Conservation (phyloP, 2,888 invertebrate species). For the Lepidochitona cinerea region DNA sequence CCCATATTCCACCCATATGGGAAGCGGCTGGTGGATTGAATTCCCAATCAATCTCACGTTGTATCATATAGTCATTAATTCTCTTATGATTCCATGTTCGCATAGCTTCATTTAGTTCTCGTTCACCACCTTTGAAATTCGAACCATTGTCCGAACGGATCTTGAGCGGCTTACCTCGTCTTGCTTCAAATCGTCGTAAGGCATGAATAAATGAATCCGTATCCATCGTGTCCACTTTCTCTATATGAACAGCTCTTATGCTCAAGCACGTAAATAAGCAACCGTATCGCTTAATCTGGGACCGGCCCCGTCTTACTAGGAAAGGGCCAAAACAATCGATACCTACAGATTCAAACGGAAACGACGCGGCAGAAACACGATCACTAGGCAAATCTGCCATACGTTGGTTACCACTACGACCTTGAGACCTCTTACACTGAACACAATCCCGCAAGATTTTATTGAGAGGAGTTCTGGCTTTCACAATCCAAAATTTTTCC, state of each 20-base stretch:
- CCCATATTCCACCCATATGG: too few relatives aligned
- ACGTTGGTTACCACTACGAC: background rate
- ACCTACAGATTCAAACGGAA: constrained; percentile 7
- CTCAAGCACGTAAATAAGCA: constrained; percentile 22
- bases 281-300: constrained; percentile 13
- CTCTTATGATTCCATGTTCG: background rate
- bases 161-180: constrained; percentile 6
- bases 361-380: background rate
- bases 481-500: constrained; percentile 10
- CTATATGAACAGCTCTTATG: constrained; percentile 15
- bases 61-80: background rate
- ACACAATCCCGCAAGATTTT: background rate
- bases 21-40: too few relatives aligned
- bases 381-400: constrained; percentile 18
- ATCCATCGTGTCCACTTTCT: constrained; percentile 3
- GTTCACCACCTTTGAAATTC: constrained; percentile 14
- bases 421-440: constrained; percentile 10
- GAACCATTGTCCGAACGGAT: constrained; percentile 19
- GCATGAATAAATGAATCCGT: constrained; percentile 16
- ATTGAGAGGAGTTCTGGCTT: background rate
- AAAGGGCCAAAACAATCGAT: constrained; percentile 21
- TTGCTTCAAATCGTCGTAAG: background rate
- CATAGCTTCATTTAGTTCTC: background rate
- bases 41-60: background rate
- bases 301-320: background rate